Evolutionary conservation across 2,113 vertebrate species (phyloP), one percentile per base, ranked within the genome.

Genomic region (Odontophorus gujanensis): DNA sequence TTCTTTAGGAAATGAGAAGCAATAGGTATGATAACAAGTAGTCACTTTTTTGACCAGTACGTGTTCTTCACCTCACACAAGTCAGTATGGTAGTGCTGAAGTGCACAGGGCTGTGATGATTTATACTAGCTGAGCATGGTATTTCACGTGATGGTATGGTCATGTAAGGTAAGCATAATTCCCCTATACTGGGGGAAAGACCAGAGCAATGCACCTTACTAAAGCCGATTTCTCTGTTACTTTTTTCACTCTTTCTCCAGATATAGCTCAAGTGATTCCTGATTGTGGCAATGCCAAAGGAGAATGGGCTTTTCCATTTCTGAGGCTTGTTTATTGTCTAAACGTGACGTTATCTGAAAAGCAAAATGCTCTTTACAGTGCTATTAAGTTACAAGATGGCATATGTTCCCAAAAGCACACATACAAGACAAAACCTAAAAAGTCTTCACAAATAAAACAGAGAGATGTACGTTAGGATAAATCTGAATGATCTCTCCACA

Each of bases 101-200:
- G 38, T 81, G 68, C 78, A 71, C 25, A 63, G 55, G 79, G 50
- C 74, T 12, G 0, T 53, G 55, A 87, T 89, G 85, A 91, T 94
- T 92, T 91, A 92, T 92, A 68, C 90, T 85, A 82, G 72, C 75
- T 94, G 71, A 96, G 58, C 71, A 61, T 79, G 77, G 58, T 53
- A 57, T 67, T 85, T 95, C 71, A 53, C 85, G 50, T 68, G 67
- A 87, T 53, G 62, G 50, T 66, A 85, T 74, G 76, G 36, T 92
- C 88, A 58, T 48, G 30, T 61, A 82, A 88, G 72, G 80, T 81
- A 88, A 94, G 80, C 68, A 77, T 80, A 61, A 66, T 77, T 71
- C 81, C 11, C 55, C 74, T 88, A 34, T 59, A 86, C 76, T 69
- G 14, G n/a, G 62, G 30, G 68, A 66, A 89, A 84, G 47, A 57